Evolutionary conservation across 2,797 vertebrate genomes (phyloP), one percentile per base, ranked within the genome.

Genomic region (Chelonia mydas): DNA sequence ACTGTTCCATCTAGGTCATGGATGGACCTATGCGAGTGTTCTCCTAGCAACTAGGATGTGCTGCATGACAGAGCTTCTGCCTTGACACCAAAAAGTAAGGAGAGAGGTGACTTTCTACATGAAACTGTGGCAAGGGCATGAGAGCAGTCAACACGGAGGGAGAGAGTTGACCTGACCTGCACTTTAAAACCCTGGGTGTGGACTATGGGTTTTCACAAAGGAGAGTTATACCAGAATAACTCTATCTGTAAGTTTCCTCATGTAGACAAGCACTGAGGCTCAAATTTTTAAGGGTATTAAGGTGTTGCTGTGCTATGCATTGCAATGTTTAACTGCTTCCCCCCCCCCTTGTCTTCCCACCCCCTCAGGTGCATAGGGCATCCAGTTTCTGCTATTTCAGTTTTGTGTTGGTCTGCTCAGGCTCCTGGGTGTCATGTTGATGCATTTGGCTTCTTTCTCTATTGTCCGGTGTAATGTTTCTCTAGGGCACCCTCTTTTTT

Each of bases 61-160:
- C 54, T 33, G 47, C 31, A 49, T 72, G 74, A 84, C 87, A 82
- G 25, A 89, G 87, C 59, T 81, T 11, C 91, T 86, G 76, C 68
- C 59, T n/a, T 61, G 50, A 83, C 3, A 41, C 49, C 11, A 6
- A 41, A 0, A 2, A 86, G 3, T 3, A 21, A 87, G n/a, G 55
- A 0, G 2, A 78, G 65, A 83, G 21, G 10, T 23, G 45, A 72
- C 21, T 72, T 72, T 45, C 19, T n/a, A 11, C 68, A 81, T 11
- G 45, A 37, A 65, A 25, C 0, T 37, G 47, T 7, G 59, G 11
- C 92, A 76, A 49, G 8, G 31, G 74, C 78, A 11, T 0, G 50
- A 61, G 74, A 83, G n/a, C 25, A 10, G n/a, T 2, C 55, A 50
- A 28, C 82, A 5, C 27, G 17, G 1, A 3, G 33, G 28, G 27